Percentiles rank a stretch among this genome's conserved stretches.
Evolutionary conservation across 2,113 vertebrate species (phyloP).

Genomic region (Falcunculus frontatus): DNA sequence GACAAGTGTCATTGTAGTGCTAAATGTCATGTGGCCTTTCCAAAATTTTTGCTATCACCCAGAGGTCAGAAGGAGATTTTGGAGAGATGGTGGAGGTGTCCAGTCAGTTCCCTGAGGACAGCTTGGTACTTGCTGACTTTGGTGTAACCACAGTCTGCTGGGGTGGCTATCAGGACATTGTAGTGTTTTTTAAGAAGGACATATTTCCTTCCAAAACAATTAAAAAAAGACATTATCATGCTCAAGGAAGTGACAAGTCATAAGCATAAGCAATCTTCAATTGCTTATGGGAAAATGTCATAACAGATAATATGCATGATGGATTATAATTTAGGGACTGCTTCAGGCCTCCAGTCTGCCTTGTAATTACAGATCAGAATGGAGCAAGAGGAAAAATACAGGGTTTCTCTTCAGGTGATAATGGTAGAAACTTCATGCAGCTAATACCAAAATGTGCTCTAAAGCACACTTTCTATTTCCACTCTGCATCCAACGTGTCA

Average conservation of each 20-base stretch:
- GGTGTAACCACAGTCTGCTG: neutral
- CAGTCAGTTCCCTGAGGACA: neutral
- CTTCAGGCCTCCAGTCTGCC: neutral
- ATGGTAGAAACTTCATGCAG: neutral
- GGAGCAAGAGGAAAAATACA: neutral
- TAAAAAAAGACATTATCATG: neutral
- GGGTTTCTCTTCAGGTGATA: neutral
- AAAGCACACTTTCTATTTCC: neutral
- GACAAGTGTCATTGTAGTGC: neutral
- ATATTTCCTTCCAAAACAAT: neutral
- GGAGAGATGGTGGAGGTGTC: neutral
- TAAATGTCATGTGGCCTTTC: neutral
- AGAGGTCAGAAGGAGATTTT: neutral
- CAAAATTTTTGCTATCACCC: neutral
- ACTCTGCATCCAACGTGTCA: neutral
- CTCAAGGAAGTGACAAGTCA: neutral
- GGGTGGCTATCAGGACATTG: neutral
- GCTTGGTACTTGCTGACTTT: neutral
- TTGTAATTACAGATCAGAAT: neutral
- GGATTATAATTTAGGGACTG: neutral
- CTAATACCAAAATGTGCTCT: neutral
- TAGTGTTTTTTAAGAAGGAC: neutral
- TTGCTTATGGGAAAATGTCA: neutral
- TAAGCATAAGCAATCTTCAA: constrained; percentile 9
- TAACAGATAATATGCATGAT: neutral